A percentile compares a stretch with the other conserved stretches of the same genome.
These are phyloP conservation scores for Poeciliopsis retropinna DNA, from an alignment of 2,113 vertebrate species.

Conservation along the genomic window DNA sequence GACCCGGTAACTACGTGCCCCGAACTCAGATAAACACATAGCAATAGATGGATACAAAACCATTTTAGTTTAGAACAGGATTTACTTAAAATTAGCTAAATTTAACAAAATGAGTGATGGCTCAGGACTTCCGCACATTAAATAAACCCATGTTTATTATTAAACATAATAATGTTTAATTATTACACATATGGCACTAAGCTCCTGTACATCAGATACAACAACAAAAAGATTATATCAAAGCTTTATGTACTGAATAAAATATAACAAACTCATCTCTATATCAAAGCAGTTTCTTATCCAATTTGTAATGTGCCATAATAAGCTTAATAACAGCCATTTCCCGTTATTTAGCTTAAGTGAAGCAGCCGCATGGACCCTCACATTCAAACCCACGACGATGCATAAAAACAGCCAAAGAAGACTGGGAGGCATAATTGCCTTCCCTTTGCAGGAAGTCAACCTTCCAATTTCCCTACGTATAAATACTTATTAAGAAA, in stretches of 20 bases:
- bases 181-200: not conserved
- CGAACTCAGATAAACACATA: not conserved
- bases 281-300: conserved; percentile 18
- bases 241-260: not conserved
- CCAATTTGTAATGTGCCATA: conserved; percentile 14
- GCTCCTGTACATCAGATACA: not conserved
- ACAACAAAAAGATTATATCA: not conserved
- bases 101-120: no score
- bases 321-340: conserved; percentile 30
- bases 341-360: conserved; percentile 32
- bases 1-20: not conserved
- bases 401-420: conserved; percentile 38
- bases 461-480: conserved; percentile 69
- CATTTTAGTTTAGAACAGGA: not conserved
- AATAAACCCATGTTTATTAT: no score
- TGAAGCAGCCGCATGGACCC: conserved; percentile 13
- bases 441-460: conserved; percentile 62
- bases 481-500: conserved; percentile 74
- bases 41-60: not conserved
- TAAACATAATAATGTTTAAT: not conserved
- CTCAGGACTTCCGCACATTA: no score
- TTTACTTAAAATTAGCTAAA: no score
- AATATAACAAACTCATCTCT: not conserved
- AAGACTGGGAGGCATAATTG: conserved; percentile 57
- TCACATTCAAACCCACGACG: conserved; percentile 24